A percentile compares a stretch with the other conserved stretches of the same genome.
Conservation (phyloP, 1,140 invertebrate genomes). For the Panagrolaimus sp. region DNA sequence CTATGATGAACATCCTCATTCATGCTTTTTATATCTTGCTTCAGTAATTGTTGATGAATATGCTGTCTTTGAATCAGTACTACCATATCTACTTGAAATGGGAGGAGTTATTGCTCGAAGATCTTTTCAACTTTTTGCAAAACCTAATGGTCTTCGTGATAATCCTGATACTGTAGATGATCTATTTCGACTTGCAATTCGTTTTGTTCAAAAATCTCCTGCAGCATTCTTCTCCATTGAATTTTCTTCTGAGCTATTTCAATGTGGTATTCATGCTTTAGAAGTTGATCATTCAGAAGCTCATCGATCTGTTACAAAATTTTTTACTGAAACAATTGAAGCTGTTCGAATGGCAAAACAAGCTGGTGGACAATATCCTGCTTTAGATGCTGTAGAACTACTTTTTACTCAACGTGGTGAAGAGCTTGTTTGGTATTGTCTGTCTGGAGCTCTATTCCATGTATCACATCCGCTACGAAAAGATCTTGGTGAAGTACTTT, state of each 20-base stretch:
- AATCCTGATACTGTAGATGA: slow-evolving; percentile 97
- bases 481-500: slow-evolving; percentile 35
- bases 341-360: slow-evolving; percentile 23
- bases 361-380: slow-evolving; percentile 12
- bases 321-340: slow-evolving; percentile 30
- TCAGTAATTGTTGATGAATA: slow-evolving; percentile 93
- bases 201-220: slow-evolving; percentile 70
- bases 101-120: slow-evolving; percentile 63
- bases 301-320: slow-evolving; percentile 62
- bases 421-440: slow-evolving; percentile 21
- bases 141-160: slow-evolving; percentile 72
- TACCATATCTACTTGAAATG: background rate
- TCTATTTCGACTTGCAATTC: slow-evolving; percentile 78
- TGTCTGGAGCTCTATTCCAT: slow-evolving; percentile 18
- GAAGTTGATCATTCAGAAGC: slow-evolving; percentile 87
- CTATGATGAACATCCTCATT: slow-evolving; percentile 78
- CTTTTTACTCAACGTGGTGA: slow-evolving; percentile 21
- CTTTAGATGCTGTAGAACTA: slow-evolving; percentile 19
- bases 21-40: slow-evolving; percentile 86
- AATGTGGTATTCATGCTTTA: slow-evolving; percentile 74
- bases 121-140: slow-evolving; percentile 72
- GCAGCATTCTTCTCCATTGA: slow-evolving; percentile 71
- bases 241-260: slow-evolving; percentile 70
- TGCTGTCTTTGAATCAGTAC: slow-evolving; percentile 53
- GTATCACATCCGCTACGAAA: slow-evolving; percentile 28